A percentile compares a stretch with the other conserved stretches of the same genome.
Conservation (phyloP, 2,888 invertebrate species). For the Bembecia ichneumoniformis region DNA sequence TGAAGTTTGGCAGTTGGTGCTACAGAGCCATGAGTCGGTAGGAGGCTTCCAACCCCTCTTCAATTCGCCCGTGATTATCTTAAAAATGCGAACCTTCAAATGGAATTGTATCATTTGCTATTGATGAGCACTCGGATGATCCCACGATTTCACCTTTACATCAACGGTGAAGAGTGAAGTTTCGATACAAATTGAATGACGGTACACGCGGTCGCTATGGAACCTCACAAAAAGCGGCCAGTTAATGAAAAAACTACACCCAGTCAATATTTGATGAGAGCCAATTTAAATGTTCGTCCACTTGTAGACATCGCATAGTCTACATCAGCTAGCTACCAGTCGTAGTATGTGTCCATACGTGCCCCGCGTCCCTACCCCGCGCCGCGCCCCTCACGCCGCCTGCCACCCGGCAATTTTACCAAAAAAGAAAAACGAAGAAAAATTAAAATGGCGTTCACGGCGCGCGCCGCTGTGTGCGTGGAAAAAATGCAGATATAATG, state of each 20-base stretch:
- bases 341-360: conserved; percentile 21
- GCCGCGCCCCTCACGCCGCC: conserved; percentile 22
- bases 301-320: conserved; percentile 72
- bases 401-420: conserved; percentile 44
- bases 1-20: too few species aligned
- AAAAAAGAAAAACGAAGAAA: conserved; percentile 63
- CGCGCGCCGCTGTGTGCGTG: conserved; percentile 50
- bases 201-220: conserved; percentile 23
- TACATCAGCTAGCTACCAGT: conserved; percentile 31
- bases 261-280: conserved; percentile 72
- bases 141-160: neutral
- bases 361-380: conserved; percentile 40
- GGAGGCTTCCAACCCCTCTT: too few species aligned
- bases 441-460: conserved; percentile 57
- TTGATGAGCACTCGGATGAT: neutral
- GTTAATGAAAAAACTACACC: conserved; percentile 70
- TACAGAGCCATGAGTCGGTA: too few species aligned
- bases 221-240: conserved; percentile 53
- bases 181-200: conserved; percentile 28
- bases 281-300: conserved; percentile 71
- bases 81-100: too few species aligned
- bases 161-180: neutral
- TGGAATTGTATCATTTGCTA: too few species aligned
- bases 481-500: conserved; percentile 71
- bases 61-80: too few species aligned